Conservation (phyloP, 2,113 vertebrate genomes). For the Nestor notabilis region DNA sequence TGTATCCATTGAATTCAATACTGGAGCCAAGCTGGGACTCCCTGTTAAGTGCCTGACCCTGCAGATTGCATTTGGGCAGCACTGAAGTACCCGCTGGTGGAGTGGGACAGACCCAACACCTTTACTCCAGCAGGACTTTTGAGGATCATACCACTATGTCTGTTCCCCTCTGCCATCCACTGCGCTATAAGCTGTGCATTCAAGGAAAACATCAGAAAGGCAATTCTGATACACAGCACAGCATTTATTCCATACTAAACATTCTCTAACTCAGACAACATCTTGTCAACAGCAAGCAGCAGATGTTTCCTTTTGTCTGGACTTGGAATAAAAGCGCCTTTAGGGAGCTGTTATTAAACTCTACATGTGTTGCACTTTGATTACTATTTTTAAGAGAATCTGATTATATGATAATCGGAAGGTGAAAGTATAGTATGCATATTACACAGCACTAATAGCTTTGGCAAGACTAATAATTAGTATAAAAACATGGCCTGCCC, state of each 20-base stretch:
- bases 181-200: fast-evolving
- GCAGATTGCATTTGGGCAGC: neutral
- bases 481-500: neutral
- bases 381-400: slow-evolving; percentile 47
- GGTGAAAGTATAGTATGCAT: neutral
- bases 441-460: neutral
- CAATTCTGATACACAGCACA: neutral
- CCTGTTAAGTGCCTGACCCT: neutral
- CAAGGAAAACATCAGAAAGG: neutral
- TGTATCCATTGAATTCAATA: neutral
- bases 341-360: slow-evolving; percentile 44
- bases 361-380: slow-evolving; percentile 43
- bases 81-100: neutral
- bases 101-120: fast-evolving
- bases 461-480: slow-evolving; percentile 20
- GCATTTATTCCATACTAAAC: neutral
- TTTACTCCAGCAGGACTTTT: neutral
- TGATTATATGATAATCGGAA: neutral
- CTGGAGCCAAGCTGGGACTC: neutral
- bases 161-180: neutral
- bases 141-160: fast-evolving
- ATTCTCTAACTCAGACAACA: slow-evolving; percentile 20
- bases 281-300: slow-evolving; percentile 39
- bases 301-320: slow-evolving; percentile 57
- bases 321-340: slow-evolving; percentile 51